Base-by-base conservation (phyloP, 2,113 vertebrate genomes). In the Athene cunicularia region DNA sequence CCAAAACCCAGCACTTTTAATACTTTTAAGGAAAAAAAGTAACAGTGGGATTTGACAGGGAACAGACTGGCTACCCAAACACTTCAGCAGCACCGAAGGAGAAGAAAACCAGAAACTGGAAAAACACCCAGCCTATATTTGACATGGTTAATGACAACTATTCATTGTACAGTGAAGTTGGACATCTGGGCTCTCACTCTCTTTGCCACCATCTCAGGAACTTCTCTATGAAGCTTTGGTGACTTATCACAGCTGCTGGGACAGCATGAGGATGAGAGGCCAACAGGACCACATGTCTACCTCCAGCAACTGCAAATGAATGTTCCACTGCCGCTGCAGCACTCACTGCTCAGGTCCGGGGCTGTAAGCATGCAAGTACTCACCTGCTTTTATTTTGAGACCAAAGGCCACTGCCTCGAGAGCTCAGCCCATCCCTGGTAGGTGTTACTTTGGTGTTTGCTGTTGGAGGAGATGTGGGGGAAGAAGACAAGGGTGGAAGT, bases 321-420 rank as follows among this genome's bases (percentile, higher is more conserved):
- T 0, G 10, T 76, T 28, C 32, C 55, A 55, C 27, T 39, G 64
- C 30, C 0, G 3, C 39, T 67, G 50, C 50, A 63, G 56, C 10
- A 5, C 28, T 26, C 50, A 3, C 33, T 2, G 4, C 43, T n/a
- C 50, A 1, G 4, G 12, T 12, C 71, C 5, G 3, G 37, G 22
- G 20, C 4, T 1, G 7, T 37, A 8, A 32, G 43, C 0, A 0
- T 41, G 60, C 41, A n/a, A 3, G 52, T 56, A 71, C 32, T 60
- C 43, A 37, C n/a, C 37, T 92, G 72, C n/a, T 73, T 14, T 52
- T 52, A 32, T 39, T 37, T 24, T 71, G 60, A 86, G 55, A 63
- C 5, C 32, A 83, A 68, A 92, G 12, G 18, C 16, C 37, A 13
- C 58, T 26, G 19, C 33, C 50, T 80, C 2, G 1, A 58, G 47